Conservation (phyloP, 2,113 vertebrate genomes). For the Orientallactaga bullata region DNA sequence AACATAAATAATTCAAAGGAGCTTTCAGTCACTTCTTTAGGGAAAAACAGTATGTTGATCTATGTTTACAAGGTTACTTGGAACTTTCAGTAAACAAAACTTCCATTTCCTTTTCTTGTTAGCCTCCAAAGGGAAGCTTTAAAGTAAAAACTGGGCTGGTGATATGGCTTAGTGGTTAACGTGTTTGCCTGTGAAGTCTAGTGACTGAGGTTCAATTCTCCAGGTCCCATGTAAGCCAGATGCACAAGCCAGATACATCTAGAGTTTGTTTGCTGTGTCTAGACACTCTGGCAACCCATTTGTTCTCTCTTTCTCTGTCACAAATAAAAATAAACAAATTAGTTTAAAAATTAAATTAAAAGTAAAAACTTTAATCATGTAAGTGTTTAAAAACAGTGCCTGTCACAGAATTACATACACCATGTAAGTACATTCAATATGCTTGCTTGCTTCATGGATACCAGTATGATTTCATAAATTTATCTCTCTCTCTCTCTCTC, state of each 20-base stretch:
- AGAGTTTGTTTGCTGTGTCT: too few relatives aligned
- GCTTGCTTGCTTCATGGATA: background rate
- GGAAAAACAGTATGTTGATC: conserved; percentile 62
- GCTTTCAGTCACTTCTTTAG: conserved; percentile 76
- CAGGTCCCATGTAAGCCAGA: too few relatives aligned
- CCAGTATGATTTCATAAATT: background rate
- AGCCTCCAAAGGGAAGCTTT: conserved; percentile 15
- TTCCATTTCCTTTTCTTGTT: background rate
- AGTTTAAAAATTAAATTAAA: background rate
- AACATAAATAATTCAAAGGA: conserved; percentile 83
- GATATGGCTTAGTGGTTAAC: too few relatives aligned
- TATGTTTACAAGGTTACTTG: conserved; percentile 72
- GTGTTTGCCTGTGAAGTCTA: too few relatives aligned
- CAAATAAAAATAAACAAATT: too few relatives aligned
- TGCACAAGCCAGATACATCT: too few relatives aligned
- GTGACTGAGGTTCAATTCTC: too few relatives aligned
- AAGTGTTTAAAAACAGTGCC: background rate
- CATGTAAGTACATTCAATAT: background rate
- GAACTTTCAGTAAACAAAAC: conserved; percentile 42
- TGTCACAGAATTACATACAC: background rate
- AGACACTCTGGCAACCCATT: too few relatives aligned
- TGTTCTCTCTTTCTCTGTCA: too few relatives aligned
- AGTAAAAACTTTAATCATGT: background rate
- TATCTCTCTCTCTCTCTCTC: too few relatives aligned
- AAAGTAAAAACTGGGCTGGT: background rate